These are phyloP conservation scores for Zaprionus ornatus DNA, from an alignment of 1,140 invertebrate species.

Conservation along the genomic window DNA sequence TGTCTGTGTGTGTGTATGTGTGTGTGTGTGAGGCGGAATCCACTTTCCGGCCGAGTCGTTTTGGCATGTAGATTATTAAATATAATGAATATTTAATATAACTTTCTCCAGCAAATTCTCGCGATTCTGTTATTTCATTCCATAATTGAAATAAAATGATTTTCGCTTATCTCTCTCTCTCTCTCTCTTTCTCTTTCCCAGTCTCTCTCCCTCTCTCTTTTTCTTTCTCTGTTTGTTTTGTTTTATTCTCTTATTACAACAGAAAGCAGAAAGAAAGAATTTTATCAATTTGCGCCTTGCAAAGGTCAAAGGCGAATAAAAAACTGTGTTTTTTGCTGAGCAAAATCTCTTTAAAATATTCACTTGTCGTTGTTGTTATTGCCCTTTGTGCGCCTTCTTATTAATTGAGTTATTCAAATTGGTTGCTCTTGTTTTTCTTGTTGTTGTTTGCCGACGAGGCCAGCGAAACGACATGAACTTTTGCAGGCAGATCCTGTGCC, in stretches of 20 bases:
- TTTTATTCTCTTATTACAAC: constrained; percentile 22
- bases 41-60: constrained; percentile 50
- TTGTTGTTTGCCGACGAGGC: background rate
- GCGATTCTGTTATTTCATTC: constrained; percentile 2
- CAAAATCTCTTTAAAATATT: constrained; percentile 33
- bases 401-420: constrained; percentile 73
- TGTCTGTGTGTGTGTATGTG: constrained; percentile 16
- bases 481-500: constrained; percentile 8
- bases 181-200: too few species aligned
- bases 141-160: constrained; percentile 8
- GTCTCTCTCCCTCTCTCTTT: too few species aligned
- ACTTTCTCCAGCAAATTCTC: constrained; percentile 32
- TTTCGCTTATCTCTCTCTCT: background rate
- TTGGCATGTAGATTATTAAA: constrained; percentile 62
- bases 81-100: constrained; percentile 76
- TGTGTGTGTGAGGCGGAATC: constrained; percentile 22
- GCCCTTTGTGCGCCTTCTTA: constrained; percentile 39
- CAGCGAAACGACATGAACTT: background rate
- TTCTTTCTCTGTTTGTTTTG: too few species aligned
- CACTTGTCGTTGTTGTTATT: constrained; percentile 19
- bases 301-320: background rate
- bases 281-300: constrained; percentile 28
- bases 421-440: background rate
- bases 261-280: constrained; percentile 14
- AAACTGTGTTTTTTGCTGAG: background rate